phyloP scores from a whole-genome alignment of 2,888 invertebrate genomes.

The Nipponacmea schrenckii region DNA sequence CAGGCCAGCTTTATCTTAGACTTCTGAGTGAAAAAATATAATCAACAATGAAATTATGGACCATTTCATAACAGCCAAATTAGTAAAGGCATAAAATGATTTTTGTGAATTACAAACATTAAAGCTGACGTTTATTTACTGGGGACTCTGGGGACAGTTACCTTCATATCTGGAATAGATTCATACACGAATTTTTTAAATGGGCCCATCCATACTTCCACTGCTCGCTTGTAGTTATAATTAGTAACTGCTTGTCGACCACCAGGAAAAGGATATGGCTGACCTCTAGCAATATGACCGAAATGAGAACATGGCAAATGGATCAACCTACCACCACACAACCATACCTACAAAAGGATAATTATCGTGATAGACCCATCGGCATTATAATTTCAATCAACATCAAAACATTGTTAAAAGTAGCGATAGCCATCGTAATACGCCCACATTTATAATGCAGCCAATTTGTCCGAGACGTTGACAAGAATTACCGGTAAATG shows the following conservation, averaged over 20 bases:
- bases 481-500: no score
- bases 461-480: no score
- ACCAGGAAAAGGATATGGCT: constrained; percentile 56
- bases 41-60: no score
- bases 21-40: no score
- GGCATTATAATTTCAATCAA: neutral
- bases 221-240: constrained; percentile 55
- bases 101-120: no score
- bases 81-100: no score
- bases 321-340: constrained; percentile 58
- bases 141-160: constrained; percentile 1
- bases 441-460: no score
- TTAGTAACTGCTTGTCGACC: constrained; percentile 46
- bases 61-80: no score
- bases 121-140: no score
- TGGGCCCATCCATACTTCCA: constrained; percentile 54
- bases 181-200: constrained; percentile 46
- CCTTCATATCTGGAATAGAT: constrained; percentile 38
- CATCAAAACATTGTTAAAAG: neutral
- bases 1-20: no score
- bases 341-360: constrained; percentile 46
- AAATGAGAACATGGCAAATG: constrained; percentile 59
- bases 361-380: neutral
- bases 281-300: constrained; percentile 58
- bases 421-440: no score